Conservation (phyloP, 2,888 invertebrate species). For the Drosophila falleni region DNA sequence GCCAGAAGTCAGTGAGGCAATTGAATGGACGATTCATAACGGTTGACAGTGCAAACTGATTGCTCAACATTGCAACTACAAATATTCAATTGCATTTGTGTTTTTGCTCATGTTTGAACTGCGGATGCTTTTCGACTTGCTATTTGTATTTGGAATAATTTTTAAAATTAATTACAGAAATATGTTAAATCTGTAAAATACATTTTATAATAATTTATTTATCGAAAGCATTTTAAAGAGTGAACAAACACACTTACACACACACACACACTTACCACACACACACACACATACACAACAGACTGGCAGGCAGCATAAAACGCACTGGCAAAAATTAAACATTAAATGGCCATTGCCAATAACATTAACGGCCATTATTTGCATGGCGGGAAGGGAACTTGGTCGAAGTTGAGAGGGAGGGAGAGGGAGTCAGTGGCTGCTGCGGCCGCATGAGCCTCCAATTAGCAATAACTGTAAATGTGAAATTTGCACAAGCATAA, state of each 20-base stretch:
- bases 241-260: constrained; percentile 32
- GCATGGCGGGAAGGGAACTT: constrained; percentile 5
- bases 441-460: constrained; percentile 76
- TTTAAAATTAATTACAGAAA: constrained; percentile 85
- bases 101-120: constrained; percentile 31
- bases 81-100: constrained; percentile 25
- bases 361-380: constrained; percentile 77
- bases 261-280: constrained; percentile 26
- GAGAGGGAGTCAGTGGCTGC: constrained; percentile 31
- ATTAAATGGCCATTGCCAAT: constrained; percentile 77
- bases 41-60: constrained; percentile 68
- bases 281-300: constrained; percentile 26
- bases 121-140: constrained; percentile 48
- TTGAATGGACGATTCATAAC: constrained; percentile 75
- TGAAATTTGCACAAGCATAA: constrained; percentile 76
- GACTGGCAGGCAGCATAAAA: constrained; percentile 8
- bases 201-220: constrained; percentile 84
- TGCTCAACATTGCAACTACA: constrained; percentile 25
- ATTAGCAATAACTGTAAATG: constrained; percentile 81
- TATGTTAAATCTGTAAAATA: constrained; percentile 83
- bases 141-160: constrained; percentile 82
- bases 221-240: constrained; percentile 79
- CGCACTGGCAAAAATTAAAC: constrained; percentile 63
- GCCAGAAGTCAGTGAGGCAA: constrained; percentile 78
- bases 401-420: not conserved